A percentile compares a stretch with the other conserved stretches of the same genome.
Evolutionary conservation across 2,888 invertebrate species (phyloP).

Genomic region (Trachelus stipa): DNA sequence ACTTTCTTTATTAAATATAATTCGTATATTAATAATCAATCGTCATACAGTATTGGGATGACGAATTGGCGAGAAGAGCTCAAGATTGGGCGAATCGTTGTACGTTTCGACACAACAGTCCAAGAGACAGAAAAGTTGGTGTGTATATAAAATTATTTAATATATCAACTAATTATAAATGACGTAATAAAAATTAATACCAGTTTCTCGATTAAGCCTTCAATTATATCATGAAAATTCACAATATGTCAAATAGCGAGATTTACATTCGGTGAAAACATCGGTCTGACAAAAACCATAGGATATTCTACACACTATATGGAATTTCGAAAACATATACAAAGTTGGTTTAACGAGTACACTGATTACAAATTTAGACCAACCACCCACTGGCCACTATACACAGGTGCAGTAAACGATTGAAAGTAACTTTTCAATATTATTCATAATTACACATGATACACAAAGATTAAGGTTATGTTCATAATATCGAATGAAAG

Average conservation of each 20-base stretch:
- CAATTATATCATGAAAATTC: background rate
- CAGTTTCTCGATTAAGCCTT: background rate
- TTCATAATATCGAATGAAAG: too few species aligned
- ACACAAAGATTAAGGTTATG: too few species aligned
- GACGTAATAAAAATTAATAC: background rate
- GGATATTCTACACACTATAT: constrained; percentile 36
- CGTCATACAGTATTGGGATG: constrained; percentile 65
- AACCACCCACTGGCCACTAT: constrained; percentile 27
- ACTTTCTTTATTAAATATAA: background rate
- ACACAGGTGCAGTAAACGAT: constrained; percentile 50
- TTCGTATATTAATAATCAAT: background rate
- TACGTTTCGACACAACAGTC: constrained; percentile 67
- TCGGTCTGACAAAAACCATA: constrained; percentile 58
- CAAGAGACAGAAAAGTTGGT: constrained; percentile 18
- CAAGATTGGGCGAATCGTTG: constrained; percentile 69
- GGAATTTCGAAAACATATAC: constrained; percentile 54
- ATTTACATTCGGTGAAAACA: constrained; percentile 66
- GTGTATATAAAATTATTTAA: constrained; percentile 1
- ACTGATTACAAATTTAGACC: constrained; percentile 38
- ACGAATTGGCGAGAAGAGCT: constrained; percentile 68
- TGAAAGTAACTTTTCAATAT: too few species aligned
- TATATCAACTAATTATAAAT: background rate
- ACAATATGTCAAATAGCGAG: constrained; percentile 46
- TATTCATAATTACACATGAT: too few species aligned
- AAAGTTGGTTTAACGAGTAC: constrained; percentile 61